phyloP scores from a whole-genome alignment of 1,140 invertebrate species.

The Pinna nobilis region DNA sequence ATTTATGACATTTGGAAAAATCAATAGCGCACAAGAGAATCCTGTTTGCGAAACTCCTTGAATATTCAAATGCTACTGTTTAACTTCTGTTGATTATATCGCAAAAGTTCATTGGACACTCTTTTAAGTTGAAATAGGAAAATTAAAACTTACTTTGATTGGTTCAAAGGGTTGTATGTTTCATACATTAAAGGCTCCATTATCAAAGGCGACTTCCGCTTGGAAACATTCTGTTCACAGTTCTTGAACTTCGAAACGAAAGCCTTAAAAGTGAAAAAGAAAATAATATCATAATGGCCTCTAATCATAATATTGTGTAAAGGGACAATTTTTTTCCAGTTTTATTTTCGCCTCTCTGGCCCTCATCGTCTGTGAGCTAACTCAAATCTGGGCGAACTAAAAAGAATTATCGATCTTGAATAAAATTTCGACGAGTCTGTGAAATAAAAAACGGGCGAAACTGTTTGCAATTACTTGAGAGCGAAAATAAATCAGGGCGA shows the following conservation, averaged over 20 bases:
- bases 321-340: too few species aligned
- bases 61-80: not conserved
- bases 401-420: too few species aligned
- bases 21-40: not conserved
- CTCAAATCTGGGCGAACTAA: too few species aligned
- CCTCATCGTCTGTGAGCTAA: too few species aligned
- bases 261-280: conserved; percentile 42
- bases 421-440: too few species aligned
- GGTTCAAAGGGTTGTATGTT: conserved; percentile 58
- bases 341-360: too few species aligned
- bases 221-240: conserved; percentile 60
- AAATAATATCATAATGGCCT: not conserved
- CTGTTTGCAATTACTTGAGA: too few species aligned
- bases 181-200: conserved; percentile 65
- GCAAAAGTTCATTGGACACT: not conserved
- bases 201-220: conserved; percentile 52
- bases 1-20: not conserved
- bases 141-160: conserved; percentile 55
- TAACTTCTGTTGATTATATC: not conserved
- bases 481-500: too few species aligned
- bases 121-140: not conserved
- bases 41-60: not conserved
- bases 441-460: too few species aligned
- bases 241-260: conserved; percentile 72
- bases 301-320: too few species aligned